Conservation (phyloP, 2,888 invertebrate species). For the Bembecia ichneumoniformis region DNA sequence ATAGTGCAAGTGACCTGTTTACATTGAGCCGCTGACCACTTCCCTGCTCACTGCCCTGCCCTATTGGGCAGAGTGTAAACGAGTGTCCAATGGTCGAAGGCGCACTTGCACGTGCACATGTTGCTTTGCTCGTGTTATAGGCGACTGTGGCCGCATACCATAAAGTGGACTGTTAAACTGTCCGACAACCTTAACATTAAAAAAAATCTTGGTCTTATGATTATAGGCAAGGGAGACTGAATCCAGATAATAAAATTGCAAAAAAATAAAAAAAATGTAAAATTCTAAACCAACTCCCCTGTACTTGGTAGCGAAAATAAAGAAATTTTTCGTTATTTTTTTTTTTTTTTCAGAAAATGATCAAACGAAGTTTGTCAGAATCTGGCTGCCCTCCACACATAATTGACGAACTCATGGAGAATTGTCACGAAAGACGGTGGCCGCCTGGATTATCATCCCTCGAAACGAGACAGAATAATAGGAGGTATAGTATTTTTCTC, state of each 20-base stretch:
- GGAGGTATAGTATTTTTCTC: slow-evolving; percentile 67
- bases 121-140: too few relatives aligned
- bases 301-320: neutral
- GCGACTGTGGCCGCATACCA: too few relatives aligned
- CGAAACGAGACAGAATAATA: slow-evolving; percentile 94
- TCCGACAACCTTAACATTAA: too few relatives aligned
- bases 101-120: too few relatives aligned
- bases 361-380: slow-evolving; percentile 92
- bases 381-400: slow-evolving; percentile 95
- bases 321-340: neutral
- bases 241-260: neutral
- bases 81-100: too few relatives aligned
- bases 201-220: too few relatives aligned
- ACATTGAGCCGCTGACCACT: neutral
- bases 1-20: neutral
- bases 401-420: slow-evolving; percentile 95
- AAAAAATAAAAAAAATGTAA: neutral
- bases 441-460: slow-evolving; percentile 92
- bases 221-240: too few relatives aligned
- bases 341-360: slow-evolving; percentile 82
- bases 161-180: too few relatives aligned
- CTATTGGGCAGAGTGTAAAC: neutral
- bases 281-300: neutral
- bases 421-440: slow-evolving; percentile 96
- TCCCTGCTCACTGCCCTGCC: neutral